Conservation (phyloP, 2,113 vertebrate genomes). For the Nannospalax galili region DNA sequence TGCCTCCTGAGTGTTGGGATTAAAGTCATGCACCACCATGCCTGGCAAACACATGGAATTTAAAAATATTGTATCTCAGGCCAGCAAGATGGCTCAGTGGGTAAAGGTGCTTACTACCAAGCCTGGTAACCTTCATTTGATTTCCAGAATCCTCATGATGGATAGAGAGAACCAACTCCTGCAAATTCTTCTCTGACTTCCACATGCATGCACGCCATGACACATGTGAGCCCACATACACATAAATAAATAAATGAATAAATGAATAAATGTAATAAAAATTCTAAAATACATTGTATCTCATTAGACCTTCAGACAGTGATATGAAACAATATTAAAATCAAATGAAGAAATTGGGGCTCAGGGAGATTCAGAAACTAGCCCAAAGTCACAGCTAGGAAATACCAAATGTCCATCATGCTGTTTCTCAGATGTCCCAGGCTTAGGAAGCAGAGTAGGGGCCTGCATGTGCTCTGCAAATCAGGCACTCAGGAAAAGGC, state of each 20-base stretch:
- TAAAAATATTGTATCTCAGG: background rate
- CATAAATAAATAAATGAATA: too few relatives aligned
- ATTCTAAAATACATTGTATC: background rate
- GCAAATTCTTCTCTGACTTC: background rate
- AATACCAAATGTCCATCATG: background rate
- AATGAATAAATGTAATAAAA: too few relatives aligned
- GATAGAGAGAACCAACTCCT: background rate
- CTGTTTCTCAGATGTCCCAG: background rate
- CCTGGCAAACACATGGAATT: too few relatives aligned
- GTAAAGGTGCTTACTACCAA: background rate
- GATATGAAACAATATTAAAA: background rate
- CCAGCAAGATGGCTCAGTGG: background rate
- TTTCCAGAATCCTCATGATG: background rate
- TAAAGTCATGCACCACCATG: too few relatives aligned
- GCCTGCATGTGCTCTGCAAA: background rate
- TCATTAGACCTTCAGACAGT: slow-evolving; percentile 15
- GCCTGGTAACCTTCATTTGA: background rate
- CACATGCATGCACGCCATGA: background rate
- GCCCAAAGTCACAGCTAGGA: background rate
- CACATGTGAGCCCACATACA: background rate
- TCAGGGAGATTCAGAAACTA: background rate
- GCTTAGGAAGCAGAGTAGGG: background rate
- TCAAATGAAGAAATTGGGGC: background rate
- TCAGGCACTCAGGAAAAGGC: background rate
- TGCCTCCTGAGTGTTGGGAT: too few relatives aligned